Evolutionary conservation across 2,888 invertebrate genomes (phyloP).

Genomic region (Yponomeuta malinellus): DNA sequence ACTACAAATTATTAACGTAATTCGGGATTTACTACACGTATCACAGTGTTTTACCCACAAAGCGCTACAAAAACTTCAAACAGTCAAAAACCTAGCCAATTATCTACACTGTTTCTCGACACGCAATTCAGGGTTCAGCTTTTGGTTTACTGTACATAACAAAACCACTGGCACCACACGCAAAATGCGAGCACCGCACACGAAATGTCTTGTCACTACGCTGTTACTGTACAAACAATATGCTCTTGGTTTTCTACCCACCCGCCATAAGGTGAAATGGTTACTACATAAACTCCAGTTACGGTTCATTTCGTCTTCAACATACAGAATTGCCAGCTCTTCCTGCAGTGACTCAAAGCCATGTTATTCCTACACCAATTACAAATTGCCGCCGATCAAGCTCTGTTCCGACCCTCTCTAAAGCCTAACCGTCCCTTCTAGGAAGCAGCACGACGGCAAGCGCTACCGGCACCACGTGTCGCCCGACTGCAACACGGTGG

Average conservation of each 20-base stretch:
- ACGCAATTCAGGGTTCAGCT: background rate
- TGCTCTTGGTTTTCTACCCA: background rate
- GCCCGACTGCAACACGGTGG: conserved; percentile 93
- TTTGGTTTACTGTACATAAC: background rate
- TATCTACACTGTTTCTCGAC: background rate
- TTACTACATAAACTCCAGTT: background rate
- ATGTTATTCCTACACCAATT: too few species aligned
- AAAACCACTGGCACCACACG: background rate
- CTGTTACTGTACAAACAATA: background rate
- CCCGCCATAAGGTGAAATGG: background rate
- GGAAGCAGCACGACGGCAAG: conserved; percentile 82
- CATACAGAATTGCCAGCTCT: too few species aligned
- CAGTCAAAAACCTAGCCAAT: background rate
- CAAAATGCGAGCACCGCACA: background rate
- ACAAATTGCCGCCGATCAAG: too few species aligned
- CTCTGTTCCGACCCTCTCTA: background rate
- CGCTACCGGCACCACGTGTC: conserved; percentile 92
- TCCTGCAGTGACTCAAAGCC: too few species aligned
- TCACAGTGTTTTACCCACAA: background rate
- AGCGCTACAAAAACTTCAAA: background rate
- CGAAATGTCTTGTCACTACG: background rate
- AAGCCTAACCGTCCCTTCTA: conserved; percentile 25
- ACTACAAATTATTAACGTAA: too few species aligned
- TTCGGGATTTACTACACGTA: background rate
- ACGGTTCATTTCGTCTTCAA: too few species aligned